Evolutionary conservation across 2,888 invertebrate genomes (phyloP), one percentile per base, ranked within the genome.

Genomic region (Stegana nigrithorax): DNA sequence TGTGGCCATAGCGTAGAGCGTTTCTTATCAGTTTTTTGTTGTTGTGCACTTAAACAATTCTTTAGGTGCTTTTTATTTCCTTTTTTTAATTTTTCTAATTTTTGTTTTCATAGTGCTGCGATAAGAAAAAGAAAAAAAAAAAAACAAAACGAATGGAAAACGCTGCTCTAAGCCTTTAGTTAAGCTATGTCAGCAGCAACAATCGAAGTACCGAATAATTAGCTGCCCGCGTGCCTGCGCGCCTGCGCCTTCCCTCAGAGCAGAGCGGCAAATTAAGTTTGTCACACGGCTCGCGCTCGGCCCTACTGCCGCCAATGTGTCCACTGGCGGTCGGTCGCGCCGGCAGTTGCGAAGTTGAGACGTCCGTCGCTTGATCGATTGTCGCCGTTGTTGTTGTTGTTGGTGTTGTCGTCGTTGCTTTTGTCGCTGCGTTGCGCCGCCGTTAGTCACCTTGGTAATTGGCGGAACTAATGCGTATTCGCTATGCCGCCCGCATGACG

Each of bases 141-240:
- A n/a, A n/a, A n/a, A n/a, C n/a, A n/a, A n/a, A n/a, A n/a, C n/a
- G n/a, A n/a, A n/a, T n/a, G n/a, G n/a, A n/a, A n/a, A 12, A 32
- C n/a, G 32, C n/a, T 12, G 8, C 62, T 60, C 58, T 59, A 65
- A 59, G 47, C 64, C 64, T 64, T 65, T 66, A 59, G 65, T 65
- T 65, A 65, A 61, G 61, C 63, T 63, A 63, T 47, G 63, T 68
- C 60, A 61, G 36, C n/a, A n/a, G n/a, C n/a, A n/a, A n/a, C n/a
- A n/a, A n/a, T n/a, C n/a, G n/a, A n/a, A n/a, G n/a, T n/a, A n/a
- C n/a, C n/a, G n/a, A n/a, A n/a, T n/a, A n/a, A n/a, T n/a, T n/a
- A n/a, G n/a, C n/a, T n/a, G n/a, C n/a, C n/a, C n/a, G n/a, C n/a
- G n/a, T n/a, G n/a, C n/a, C n/a, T n/a, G n/a, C n/a, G n/a, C n/a